A percentile compares a stretch with the other conserved stretches of the same genome.
phyloP scores from a whole-genome alignment of 2,888 invertebrate species.

The Oasisia sp. region DNA sequence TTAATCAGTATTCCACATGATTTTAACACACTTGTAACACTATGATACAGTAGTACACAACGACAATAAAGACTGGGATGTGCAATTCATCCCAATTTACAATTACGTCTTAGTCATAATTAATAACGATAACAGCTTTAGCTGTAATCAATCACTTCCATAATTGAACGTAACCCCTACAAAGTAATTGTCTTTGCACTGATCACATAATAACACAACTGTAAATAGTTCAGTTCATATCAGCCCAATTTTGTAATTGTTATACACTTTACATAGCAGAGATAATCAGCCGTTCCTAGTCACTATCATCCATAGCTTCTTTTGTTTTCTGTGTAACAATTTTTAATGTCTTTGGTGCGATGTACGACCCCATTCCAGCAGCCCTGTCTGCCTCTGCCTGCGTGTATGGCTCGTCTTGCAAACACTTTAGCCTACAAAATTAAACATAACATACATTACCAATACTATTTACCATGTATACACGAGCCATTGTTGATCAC shows the following conservation, averaged over 20 bases:
- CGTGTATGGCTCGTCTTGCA: slow-evolving; percentile 76
- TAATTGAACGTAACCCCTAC: not conserved
- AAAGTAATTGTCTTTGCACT: not conserved
- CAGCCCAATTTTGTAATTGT: not conserved
- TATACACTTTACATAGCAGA: not conserved
- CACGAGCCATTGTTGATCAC: not conserved
- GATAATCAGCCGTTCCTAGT: not conserved
- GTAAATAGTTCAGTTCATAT: not conserved
- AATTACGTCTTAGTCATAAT: not conserved
- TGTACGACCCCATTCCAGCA: slow-evolving; percentile 82
- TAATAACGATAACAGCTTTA: not conserved
- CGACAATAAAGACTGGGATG: not conserved
- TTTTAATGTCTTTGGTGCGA: slow-evolving; percentile 69
- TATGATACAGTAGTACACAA: not conserved
- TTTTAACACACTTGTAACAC: not conserved
- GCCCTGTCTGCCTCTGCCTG: slow-evolving; percentile 92
- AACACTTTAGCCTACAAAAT: slow-evolving; percentile 58
- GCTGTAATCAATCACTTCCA: not conserved
- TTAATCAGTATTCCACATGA: not conserved
- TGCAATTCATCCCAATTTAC: not conserved
- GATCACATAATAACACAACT: not conserved
- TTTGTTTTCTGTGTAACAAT: slow-evolving; percentile 48
- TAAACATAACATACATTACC: not conserved
- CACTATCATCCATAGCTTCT: not conserved
- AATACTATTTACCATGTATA: not conserved